phyloP scores from a whole-genome alignment of 2,797 vertebrate genomes.

The Mallotus villosus region DNA sequence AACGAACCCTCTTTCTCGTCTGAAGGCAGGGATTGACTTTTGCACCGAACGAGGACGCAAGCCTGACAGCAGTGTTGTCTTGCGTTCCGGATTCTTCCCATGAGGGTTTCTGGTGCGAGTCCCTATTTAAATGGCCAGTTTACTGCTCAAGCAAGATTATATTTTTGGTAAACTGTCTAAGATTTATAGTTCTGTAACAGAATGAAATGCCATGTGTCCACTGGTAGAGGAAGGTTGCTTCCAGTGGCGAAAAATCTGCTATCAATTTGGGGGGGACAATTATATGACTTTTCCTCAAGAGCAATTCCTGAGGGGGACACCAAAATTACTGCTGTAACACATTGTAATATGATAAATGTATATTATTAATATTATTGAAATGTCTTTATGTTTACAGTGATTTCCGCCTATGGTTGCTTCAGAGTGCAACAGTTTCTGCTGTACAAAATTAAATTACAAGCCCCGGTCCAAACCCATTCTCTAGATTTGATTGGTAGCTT shows the following conservation, averaged over 20 bases:
- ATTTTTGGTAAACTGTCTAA: not conserved
- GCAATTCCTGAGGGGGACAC: too few species aligned
- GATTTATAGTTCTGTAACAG: not conserved
- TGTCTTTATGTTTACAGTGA: too few species aligned
- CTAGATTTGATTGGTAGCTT: constrained; percentile 4
- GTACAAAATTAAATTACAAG: not conserved
- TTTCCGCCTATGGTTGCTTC: too few species aligned
- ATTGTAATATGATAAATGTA: too few species aligned
- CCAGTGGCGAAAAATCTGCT: too few species aligned
- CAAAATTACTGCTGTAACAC: too few species aligned
- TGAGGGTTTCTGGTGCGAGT: not conserved
- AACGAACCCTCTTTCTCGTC: too few species aligned
- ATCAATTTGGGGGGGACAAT: too few species aligned
- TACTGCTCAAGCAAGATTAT: not conserved
- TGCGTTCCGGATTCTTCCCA: not conserved
- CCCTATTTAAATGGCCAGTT: not conserved
- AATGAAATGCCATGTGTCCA: not conserved
- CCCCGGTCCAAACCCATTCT: not conserved
- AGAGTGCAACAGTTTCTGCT: not conserved
- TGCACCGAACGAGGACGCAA: not conserved
- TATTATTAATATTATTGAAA: too few species aligned
- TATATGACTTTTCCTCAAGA: too few species aligned
- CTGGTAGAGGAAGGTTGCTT: not conserved
- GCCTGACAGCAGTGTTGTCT: not conserved
- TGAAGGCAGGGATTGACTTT: too few species aligned